phyloP scores from a whole-genome alignment of 2,113 vertebrate genomes.

The Aptenodytes patagonicus region DNA sequence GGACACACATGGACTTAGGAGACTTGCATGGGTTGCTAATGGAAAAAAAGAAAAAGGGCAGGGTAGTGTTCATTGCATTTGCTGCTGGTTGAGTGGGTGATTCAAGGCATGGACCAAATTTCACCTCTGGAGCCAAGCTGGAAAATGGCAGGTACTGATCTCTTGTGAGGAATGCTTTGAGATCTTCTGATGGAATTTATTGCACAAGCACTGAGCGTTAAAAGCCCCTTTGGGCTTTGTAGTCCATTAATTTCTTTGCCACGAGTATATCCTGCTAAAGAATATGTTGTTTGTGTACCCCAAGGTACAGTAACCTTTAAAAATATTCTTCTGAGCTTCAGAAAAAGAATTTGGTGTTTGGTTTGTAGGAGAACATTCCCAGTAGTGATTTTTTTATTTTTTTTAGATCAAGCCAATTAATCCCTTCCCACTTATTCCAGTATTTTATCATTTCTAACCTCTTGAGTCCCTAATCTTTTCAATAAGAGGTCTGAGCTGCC shows the following conservation, averaged over 20 bases:
- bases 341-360: neutral
- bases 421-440: neutral
- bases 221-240: neutral
- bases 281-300: neutral
- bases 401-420: neutral
- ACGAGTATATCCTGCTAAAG: neutral
- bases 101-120: neutral
- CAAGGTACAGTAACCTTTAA: neutral
- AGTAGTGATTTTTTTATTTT: neutral
- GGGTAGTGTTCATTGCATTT: neutral
- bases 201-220: neutral
- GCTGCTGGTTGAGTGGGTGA: neutral
- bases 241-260: neutral
- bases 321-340: neutral
- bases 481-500: constrained; percentile 5
- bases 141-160: neutral
- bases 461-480: neutral
- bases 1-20: neutral
- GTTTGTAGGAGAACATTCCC: neutral
- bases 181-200: neutral
- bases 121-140: neutral
- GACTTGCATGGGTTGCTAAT: neutral
- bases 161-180: neutral
- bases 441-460: neutral
- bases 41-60: no score